Conservation (phyloP, 2,797 vertebrate species). For the Siniperca obscura region DNA sequence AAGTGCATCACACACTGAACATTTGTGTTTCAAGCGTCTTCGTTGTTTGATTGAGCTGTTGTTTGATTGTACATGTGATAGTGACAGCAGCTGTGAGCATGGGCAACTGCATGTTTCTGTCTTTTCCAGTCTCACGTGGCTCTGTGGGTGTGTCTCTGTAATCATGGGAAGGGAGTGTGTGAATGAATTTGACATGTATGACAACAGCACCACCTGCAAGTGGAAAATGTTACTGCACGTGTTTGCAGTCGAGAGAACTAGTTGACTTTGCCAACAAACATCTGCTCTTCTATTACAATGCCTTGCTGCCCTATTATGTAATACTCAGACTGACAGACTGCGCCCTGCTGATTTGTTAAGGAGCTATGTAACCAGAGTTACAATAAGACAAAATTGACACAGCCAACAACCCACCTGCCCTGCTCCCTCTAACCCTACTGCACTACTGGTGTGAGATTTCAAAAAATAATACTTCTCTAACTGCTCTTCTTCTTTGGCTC, state of each 20-base stretch:
- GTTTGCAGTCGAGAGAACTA: not conserved
- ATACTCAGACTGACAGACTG: not conserved
- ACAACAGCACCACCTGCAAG: conserved; percentile 86
- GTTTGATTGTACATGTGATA: not conserved
- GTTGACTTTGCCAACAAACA: conserved; percentile 17
- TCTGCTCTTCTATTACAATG: not conserved
- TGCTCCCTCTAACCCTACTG: not conserved
- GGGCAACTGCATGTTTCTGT: conserved; percentile 30
- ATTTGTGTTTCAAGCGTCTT: not conserved
- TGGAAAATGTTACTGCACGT: conserved; percentile 71
- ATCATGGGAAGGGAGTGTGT: conserved; percentile 6
- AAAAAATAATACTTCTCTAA: not conserved
- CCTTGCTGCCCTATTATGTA: not conserved
- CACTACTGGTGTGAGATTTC: not conserved
- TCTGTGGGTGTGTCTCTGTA: conserved; percentile 68
- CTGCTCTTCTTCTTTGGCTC: not conserved
- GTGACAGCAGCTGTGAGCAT: not conserved
- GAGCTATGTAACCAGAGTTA: not conserved
- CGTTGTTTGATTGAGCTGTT: not conserved
- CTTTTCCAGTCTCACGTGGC: conserved; percentile 54
- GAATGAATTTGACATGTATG: conserved; percentile 41
- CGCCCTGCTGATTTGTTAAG: not conserved
- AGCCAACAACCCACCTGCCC: not conserved
- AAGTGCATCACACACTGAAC: not conserved
- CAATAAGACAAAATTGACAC: not conserved